These are phyloP conservation scores for Scaptomyza polygonia DNA, from an alignment of 2,888 invertebrate genomes.

Conservation along the genomic window DNA sequence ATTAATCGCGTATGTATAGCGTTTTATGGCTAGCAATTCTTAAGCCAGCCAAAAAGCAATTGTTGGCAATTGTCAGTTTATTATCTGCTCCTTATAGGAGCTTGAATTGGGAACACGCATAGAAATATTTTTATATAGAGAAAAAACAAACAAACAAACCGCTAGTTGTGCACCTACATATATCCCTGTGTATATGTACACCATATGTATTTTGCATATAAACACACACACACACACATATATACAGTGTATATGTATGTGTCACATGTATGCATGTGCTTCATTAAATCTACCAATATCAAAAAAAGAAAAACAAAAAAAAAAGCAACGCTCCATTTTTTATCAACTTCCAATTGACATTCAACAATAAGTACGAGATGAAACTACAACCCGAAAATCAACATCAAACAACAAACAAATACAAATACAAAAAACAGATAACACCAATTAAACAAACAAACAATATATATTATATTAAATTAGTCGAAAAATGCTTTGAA, in stretches of 20 bases:
- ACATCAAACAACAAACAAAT: constrained; percentile 6
- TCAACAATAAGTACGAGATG: constrained; percentile 49
- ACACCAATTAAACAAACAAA: constrained; percentile 37
- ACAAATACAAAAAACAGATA: too few relatives aligned
- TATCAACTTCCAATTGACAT: constrained; percentile 57
- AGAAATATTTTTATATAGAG: constrained; percentile 52
- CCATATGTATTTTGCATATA: too few relatives aligned
- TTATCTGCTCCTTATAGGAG: constrained; percentile 73
- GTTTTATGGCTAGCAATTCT: constrained; percentile 45
- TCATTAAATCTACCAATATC: constrained; percentile 24
- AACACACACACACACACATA: too few relatives aligned
- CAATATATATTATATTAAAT: constrained; percentile 26
- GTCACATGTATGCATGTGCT: constrained; percentile 19
- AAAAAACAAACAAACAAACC: too few relatives aligned
- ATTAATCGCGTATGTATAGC: constrained; percentile 45
- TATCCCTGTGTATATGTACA: constrained; percentile 26
- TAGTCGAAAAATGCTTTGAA: constrained; percentile 43
- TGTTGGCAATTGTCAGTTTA: constrained; percentile 63
- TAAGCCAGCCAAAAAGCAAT: constrained; percentile 36
- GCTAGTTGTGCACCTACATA: constrained; percentile 20
- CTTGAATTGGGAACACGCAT: constrained; percentile 66
- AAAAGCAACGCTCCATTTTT: constrained; percentile 36
- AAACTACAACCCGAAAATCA: constrained; percentile 17
- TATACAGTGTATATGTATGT: constrained; percentile 21
- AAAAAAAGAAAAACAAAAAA: constrained; percentile 4